Base-by-base conservation (phyloP, 2,888 invertebrate species). In the Xestia xanthographa region DNA sequence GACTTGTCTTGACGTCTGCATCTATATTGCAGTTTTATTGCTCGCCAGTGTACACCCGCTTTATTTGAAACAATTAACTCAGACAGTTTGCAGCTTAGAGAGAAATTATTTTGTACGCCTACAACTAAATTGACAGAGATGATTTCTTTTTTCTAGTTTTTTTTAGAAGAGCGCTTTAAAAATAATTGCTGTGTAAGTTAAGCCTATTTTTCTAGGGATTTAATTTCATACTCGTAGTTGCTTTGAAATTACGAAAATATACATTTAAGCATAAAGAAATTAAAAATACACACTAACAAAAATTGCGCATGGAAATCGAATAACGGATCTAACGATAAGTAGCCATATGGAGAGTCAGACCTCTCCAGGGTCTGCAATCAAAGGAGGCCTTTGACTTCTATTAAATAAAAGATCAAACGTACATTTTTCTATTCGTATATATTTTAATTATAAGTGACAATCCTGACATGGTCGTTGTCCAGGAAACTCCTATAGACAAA, bases 21-120 rank as follows among this genome's bases (percentile, higher is more conserved):
- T 85, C 84, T 89, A 84, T 84, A 86, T 83, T 80, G 80, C 87
- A 87, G 67, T 84, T 89, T 84, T 79, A 86, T 87, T 75, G 70
- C 82, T 74, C 14, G 65, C 56, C 22, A 66, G 65, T 73, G n/a
- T 69, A 72, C 48, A 71, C 53, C 20, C 2, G 77, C 34, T 76
- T 67, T 60, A 70, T 70, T 82, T 70, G 6, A 73, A 85, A 71
- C 66, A 53, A 81, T 81, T 76, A 66, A 22, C 75, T 17, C 5
- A 76, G 53, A 73, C 41, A 75, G 48, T 75, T 70, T 1, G 43
- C 14, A 45, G 26, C 38, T 79, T 45, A 58, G 66, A 48, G 60
- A 66, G 12, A 50, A 74, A 81, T 70, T 62, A 45, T 41, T 79
- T 63, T n/a, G 22, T 17, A 48, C 17, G n/a, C 60, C 50, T 45